phyloP scores from a whole-genome alignment of 92 coral and sea anemone genomes.

The Porites rus region DNA sequence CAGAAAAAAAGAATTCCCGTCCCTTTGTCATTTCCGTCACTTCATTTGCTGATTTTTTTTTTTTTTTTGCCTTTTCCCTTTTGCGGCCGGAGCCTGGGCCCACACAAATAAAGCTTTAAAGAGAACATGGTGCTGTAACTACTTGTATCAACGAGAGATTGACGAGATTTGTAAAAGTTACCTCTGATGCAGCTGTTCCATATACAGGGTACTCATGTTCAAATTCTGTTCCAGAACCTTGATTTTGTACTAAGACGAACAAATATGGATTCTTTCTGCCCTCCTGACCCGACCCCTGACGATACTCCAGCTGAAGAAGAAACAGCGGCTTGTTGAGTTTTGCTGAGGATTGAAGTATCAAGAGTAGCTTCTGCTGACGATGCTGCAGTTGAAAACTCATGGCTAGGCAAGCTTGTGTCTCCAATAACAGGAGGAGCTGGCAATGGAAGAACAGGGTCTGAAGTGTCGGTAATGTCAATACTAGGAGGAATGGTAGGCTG shows the following conservation, averaged over 20 bases:
- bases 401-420: constrained; percentile 14
- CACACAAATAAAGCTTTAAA: no score
- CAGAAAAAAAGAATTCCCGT: no score
- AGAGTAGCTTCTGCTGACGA: constrained; percentile 16
- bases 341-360: constrained; percentile 43
- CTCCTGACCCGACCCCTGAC: constrained; percentile 68
- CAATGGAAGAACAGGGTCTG: constrained; percentile 54
- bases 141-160: no score
- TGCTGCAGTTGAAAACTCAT: not conserved
- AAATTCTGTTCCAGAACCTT: constrained; percentile 96
- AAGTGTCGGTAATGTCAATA: constrained; percentile 22
- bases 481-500: constrained; percentile 11
- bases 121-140: no score
- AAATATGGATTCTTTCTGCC: constrained; percentile 96
- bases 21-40: no score
- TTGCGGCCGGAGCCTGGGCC: no score
- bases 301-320: constrained; percentile 47
- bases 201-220: constrained; percentile 91
- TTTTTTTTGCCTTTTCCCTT: no score
- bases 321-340: constrained; percentile 51
- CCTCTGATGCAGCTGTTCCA: constrained; percentile 97
- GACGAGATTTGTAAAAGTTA: constrained; percentile 9
- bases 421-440: constrained; percentile 59
- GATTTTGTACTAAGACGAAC: constrained; percentile 95
- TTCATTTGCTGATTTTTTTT: no score